phyloP scores from a whole-genome alignment of 1,140 invertebrate species.

The Octopus bimaculoides region DNA sequence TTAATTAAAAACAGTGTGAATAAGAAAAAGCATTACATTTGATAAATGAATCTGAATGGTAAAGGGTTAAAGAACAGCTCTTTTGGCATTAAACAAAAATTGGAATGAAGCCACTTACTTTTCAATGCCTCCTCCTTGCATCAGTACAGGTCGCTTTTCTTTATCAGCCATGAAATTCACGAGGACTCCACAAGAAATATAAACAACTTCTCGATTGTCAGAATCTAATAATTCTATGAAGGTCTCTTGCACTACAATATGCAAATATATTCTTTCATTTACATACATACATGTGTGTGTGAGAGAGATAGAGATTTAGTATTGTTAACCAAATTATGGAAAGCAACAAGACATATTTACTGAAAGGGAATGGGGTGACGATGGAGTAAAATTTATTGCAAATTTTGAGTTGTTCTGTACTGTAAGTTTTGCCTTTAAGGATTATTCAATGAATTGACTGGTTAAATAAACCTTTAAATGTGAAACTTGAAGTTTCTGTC shows the following conservation, averaged over 20 bases:
- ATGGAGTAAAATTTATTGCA: not conserved
- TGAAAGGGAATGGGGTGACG: not conserved
- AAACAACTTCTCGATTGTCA: conserved; percentile 63
- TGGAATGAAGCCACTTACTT: conserved; percentile 48
- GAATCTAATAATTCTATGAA: conserved; percentile 61
- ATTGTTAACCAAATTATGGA: not conserved
- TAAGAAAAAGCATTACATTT: no score
- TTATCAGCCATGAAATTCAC: conserved; percentile 70
- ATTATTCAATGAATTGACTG: no score
- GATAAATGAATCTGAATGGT: no score
- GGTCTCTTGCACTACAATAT: conserved; percentile 59
- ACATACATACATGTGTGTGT: not conserved
- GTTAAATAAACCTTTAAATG: no score
- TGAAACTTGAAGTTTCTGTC: no score
- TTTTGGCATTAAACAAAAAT: no score
- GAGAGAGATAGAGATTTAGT: not conserved
- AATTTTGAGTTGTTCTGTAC: not conserved
- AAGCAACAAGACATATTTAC: not conserved
- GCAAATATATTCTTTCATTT: conserved; percentile 7
- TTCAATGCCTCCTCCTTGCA: conserved; percentile 56
- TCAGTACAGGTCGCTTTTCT: conserved; percentile 61
- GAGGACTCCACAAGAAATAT: conserved; percentile 67
- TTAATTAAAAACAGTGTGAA: no score
- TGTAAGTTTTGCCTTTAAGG: not conserved
- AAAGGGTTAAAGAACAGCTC: no score